phyloP scores from a whole-genome alignment of 2,797 vertebrate genomes.

The Salmo trutta region DNA sequence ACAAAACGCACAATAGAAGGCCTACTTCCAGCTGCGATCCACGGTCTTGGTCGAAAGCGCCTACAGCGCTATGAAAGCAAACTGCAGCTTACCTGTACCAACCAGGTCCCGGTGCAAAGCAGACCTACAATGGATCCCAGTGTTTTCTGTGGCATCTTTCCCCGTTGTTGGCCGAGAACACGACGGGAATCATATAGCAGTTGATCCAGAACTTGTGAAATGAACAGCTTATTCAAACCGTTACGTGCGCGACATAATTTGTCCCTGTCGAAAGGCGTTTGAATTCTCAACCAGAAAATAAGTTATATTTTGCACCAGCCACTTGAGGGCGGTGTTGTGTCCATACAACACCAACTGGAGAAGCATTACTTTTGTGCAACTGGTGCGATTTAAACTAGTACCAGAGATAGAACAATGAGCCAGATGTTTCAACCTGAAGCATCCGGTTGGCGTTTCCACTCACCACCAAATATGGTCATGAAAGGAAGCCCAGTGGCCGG shows the following conservation, averaged over 20 bases:
- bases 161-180: constrained; percentile 64
- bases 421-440: too few relatives aligned
- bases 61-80: constrained; percentile 38
- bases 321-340: constrained; percentile 55
- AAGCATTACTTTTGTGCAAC: neutral
- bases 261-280: constrained; percentile 36
- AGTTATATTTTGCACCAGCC: neutral
- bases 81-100: constrained; percentile 79
- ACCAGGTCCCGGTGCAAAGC: constrained; percentile 76
- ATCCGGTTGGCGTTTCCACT: too few relatives aligned
- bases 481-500: too few relatives aligned
- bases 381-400: too few relatives aligned
- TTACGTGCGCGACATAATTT: constrained; percentile 68
- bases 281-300: neutral
- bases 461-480: too few relatives aligned
- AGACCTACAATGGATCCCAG: constrained; percentile 79
- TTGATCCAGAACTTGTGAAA: constrained; percentile 41
- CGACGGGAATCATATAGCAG: constrained; percentile 71
- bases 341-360: neutral
- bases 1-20: constrained; percentile 66
- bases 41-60: constrained; percentile 56
- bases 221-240: constrained; percentile 26
- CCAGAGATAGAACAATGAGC: too few relatives aligned
- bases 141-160: constrained; percentile 79
- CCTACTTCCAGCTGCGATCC: constrained; percentile 64